phyloP scores from a whole-genome alignment of 2,888 invertebrate species.

The Aelia acuminata region DNA sequence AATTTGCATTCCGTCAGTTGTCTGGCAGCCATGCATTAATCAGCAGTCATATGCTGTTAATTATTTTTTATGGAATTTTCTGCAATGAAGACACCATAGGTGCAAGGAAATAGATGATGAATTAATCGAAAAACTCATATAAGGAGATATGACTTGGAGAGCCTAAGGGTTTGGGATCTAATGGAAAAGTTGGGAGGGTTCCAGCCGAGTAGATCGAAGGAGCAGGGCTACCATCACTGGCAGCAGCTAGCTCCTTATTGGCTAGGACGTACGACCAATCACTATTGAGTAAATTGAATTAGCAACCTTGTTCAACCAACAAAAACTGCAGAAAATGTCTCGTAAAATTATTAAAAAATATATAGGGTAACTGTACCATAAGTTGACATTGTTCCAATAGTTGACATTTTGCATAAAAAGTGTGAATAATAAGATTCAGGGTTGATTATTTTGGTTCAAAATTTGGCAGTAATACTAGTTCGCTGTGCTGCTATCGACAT shows the following conservation, averaged over 20 bases:
- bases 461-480: too few species aligned
- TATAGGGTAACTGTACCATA: too few species aligned
- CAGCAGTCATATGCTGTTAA: background rate
- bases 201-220: background rate
- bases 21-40: too few species aligned
- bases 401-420: too few species aligned
- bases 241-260: background rate
- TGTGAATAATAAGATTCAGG: too few species aligned
- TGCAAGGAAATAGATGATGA: background rate
- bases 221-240: background rate
- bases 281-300: background rate
- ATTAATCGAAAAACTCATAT: background rate
- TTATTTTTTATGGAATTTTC: background rate
- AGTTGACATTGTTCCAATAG: too few species aligned
- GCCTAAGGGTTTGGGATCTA: background rate
- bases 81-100: background rate
- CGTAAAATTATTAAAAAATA: too few species aligned
- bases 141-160: constrained; percentile 11
- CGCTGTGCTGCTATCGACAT: too few species aligned
- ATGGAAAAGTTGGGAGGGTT: constrained; percentile 27
- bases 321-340: background rate
- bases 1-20: too few species aligned
- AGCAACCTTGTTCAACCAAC: background rate
- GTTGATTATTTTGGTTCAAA: too few species aligned
- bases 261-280: background rate